These are phyloP conservation scores for Oostethus manadensis DNA, from an alignment of 2,113 vertebrate genomes.

Conservation along the genomic window DNA sequence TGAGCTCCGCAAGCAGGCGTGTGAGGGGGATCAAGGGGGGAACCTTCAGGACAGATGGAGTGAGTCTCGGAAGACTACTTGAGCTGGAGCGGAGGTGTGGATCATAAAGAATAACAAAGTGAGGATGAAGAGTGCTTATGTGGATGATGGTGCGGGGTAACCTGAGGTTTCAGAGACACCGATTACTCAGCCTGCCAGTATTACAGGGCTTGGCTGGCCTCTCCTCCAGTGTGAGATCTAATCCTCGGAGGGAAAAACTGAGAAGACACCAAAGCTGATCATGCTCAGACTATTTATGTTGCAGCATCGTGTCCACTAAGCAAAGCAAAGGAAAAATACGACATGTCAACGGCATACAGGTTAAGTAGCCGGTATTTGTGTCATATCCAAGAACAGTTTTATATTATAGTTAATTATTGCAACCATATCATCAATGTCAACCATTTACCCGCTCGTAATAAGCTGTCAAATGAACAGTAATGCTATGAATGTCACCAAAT, in stretches of 20 bases:
- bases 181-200: conserved; percentile 60
- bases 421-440: conserved; percentile 8
- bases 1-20: background rate
- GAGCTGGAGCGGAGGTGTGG: conserved; percentile 54
- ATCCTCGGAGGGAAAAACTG: conserved; percentile 20
- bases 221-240: conserved; percentile 17
- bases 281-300: conserved; percentile 19
- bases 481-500: conserved; percentile 42
- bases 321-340: conserved; percentile 22
- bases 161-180: conserved; percentile 51
- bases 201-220: conserved; percentile 39
- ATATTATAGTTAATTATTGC: background rate
- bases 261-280: conserved; percentile 31
- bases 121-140: conserved; percentile 58
- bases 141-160: conserved; percentile 41
- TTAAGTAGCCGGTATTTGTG: conserved; percentile 21
- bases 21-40: conserved; percentile 13
- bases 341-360: conserved; percentile 18
- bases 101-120: conserved; percentile 60
- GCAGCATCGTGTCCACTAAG: conserved; percentile 10
- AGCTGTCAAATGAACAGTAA: conserved; percentile 11
- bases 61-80: conserved; percentile 36
- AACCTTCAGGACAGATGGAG: conserved; percentile 27
- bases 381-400: conserved; percentile 5
- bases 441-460: conserved; percentile 10